A percentile compares a stretch with the other conserved stretches of the same genome.
These are phyloP conservation scores for Ophiodon elongatus DNA, from an alignment of 2,113 vertebrate genomes.

Conservation along the genomic window DNA sequence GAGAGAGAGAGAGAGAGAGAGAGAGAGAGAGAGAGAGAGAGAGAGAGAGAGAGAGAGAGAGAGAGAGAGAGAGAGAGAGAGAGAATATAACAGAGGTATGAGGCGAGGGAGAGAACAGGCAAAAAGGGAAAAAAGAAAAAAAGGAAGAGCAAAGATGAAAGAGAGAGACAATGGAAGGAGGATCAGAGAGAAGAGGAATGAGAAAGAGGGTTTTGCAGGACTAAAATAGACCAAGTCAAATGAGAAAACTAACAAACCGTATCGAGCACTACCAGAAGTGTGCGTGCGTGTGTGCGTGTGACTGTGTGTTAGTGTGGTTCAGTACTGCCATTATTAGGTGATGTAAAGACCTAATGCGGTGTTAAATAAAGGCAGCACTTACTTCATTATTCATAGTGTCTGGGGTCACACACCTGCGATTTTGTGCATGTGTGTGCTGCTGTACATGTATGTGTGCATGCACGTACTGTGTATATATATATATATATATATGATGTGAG, in stretches of 20 bases:
- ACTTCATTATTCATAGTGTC: constrained; percentile 72
- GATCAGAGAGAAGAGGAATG: constrained; percentile 57
- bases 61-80: constrained; percentile 15
- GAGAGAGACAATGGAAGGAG: constrained; percentile 59
- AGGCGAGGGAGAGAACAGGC: constrained; percentile 11
- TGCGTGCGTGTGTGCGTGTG: constrained; percentile 16
- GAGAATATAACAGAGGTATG: constrained; percentile 7
- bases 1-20: background rate
- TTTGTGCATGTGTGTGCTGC: constrained; percentile 1
- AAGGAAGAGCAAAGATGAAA: constrained; percentile 49
- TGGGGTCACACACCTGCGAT: constrained; percentile 49
- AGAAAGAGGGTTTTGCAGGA: constrained; percentile 61
- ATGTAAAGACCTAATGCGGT: constrained; percentile 61
- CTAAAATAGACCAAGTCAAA: constrained; percentile 76
- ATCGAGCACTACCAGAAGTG: constrained; percentile 49
- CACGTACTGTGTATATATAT: constrained; percentile 6
- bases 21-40: background rate
- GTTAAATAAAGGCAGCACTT: constrained; percentile 67
- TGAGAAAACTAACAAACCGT: constrained; percentile 72
- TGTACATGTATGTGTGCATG: constrained; percentile 3
- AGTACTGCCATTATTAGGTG: constrained; percentile 58
- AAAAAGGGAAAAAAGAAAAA: constrained; percentile 17
- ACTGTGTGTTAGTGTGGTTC: constrained; percentile 53
- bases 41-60: background rate
- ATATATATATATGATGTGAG: background rate